Evolutionary conservation across 2,888 invertebrate genomes (phyloP).

Genomic region (Trilocha varians): DNA sequence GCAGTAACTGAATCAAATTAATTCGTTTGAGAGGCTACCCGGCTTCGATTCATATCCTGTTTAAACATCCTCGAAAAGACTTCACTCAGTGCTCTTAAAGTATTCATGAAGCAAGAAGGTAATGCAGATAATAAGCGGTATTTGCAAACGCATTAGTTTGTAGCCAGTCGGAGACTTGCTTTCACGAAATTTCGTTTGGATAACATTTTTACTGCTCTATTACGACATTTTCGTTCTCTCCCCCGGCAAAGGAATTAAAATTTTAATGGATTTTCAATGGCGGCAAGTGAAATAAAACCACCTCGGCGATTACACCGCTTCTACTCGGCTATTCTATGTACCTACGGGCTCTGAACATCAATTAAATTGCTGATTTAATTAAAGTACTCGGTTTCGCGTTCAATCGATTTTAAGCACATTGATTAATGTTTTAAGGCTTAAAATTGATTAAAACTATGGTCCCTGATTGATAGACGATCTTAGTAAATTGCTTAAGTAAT

Average conservation of each 20-base stretch:
- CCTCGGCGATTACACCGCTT: conserved; percentile 22
- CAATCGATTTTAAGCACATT: no score
- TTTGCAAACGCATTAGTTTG: conserved; percentile 18
- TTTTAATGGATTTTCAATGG: conserved; percentile 40
- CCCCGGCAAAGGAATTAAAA: conserved; percentile 27
- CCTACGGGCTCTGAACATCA: conserved; percentile 9
- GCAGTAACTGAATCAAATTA: not conserved
- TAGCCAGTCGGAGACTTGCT: conserved; percentile 14
- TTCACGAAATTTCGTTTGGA: conserved; percentile 22
- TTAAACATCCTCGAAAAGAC: not conserved
- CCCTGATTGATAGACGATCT: no score
- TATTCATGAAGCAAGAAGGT: not conserved
- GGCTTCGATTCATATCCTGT: not conserved
- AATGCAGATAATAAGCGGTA: conserved; percentile 13
- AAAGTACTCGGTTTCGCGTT: conserved; percentile 12
- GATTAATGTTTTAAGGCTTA: no score
- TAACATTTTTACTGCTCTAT: conserved; percentile 25
- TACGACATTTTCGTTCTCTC: conserved; percentile 27
- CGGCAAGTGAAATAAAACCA: conserved; percentile 36
- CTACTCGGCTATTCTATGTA: conserved; percentile 11
- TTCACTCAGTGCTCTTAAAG: not conserved
- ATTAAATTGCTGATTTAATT: conserved; percentile 20
- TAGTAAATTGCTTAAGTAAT: no score
- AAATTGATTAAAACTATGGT: no score
- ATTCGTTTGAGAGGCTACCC: not conserved